These are phyloP conservation scores for Odocoileus virginianus DNA, from an alignment of 2,113 vertebrate species.

Conservation along the genomic window DNA sequence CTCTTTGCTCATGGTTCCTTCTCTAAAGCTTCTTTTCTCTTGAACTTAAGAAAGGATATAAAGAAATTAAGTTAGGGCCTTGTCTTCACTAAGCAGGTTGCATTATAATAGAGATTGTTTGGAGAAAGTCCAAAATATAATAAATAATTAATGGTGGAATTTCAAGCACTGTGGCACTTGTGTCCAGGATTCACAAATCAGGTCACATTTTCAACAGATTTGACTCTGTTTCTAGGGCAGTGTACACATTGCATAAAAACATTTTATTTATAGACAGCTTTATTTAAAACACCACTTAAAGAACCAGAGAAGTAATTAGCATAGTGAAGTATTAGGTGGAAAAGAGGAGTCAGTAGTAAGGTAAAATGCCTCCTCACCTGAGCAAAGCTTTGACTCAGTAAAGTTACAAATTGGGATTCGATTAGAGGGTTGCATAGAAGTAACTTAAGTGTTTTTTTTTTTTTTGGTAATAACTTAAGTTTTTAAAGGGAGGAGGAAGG, in stretches of 20 bases:
- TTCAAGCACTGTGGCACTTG: neutral
- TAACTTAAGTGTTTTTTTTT: neutral
- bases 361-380: neutral
- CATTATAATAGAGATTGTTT: conserved; percentile 5
- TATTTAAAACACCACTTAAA: neutral
- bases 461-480: neutral
- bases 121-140: neutral
- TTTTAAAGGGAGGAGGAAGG: neutral
- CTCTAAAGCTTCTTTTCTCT: neutral
- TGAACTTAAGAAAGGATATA: neutral
- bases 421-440: neutral
- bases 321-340: neutral
- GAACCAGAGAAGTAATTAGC: neutral
- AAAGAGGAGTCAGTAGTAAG: neutral
- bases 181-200: neutral
- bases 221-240: conserved; percentile 16
- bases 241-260: conserved; percentile 14
- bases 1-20: neutral
- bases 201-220: conserved; percentile 28
- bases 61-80: neutral
- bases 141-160: conserved; percentile 28
- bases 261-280: conserved; percentile 22
- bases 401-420: neutral
- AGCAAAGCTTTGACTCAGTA: neutral
- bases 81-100: neutral